Base-by-base conservation (phyloP, 2,888 invertebrate genomes). In the Spodoptera picta region DNA sequence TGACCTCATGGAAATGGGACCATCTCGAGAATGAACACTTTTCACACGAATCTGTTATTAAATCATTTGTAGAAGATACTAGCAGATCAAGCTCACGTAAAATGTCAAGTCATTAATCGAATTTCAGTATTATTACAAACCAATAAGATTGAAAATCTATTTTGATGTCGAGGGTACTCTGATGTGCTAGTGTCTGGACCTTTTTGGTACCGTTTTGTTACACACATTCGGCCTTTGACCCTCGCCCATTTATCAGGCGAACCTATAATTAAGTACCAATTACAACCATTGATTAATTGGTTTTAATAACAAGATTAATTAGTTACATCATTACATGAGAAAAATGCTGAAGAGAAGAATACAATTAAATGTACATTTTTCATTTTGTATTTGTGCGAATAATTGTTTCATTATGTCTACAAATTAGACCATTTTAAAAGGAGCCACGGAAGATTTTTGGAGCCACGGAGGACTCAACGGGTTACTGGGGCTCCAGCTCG, bases 251-350 rank as follows among this genome's bases (percentile, higher is more conserved):
- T 53, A 65, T 73, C 57, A 69, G 42, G 61, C 41, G 19, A 51
- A 60, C 47, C 62, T 55, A 63, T 68, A 60, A 74, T 65, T 63
- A 65, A 61, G 46, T 50, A 41, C 12, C 60, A 46, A 63, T 41
- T 52, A 61, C 47, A 65, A 51, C 61, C 62, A 63, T 44, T 74
- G 65, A 71, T 74, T 70, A 56, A 43, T 14, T 42, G 43, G 57
- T 69, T 60, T 60, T 63, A 57, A 49, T 43, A 59, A 60, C 12
- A 23, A 56, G 60, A 67, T 65, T 60, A 67, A 59, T 65, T 59
- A 36, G 36, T 36, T 46, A 46, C 48, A 57, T 60, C 43, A 64
- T 52, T 36, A 46, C 12, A 44, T 19, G 44, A 65, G 55, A 59
- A 60, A 61, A 44, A 60, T 31, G 55, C 24, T 44, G 42, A 46